A percentile compares a stretch with the other conserved stretches of the same genome.
phyloP scores from a whole-genome alignment of 2,888 invertebrate genomes.

The Amphipoea lucens region DNA sequence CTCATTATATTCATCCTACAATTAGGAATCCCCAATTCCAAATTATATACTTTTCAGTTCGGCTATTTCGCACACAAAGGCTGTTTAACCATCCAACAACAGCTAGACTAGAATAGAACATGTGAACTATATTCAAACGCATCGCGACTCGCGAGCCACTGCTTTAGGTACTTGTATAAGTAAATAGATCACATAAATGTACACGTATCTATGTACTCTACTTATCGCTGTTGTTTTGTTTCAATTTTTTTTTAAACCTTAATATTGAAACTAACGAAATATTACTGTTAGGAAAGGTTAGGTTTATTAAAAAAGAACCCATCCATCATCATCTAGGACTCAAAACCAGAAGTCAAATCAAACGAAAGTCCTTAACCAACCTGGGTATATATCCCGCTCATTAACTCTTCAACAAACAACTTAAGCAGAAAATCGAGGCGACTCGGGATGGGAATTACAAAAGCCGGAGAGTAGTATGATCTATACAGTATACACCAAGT shows the following conservation, averaged over 20 bases:
- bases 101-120: constrained; percentile 32
- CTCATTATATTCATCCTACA: background rate
- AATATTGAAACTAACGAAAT: background rate
- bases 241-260: background rate
- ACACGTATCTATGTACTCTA: constrained; percentile 1
- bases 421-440: constrained; percentile 33
- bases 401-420: constrained; percentile 25
- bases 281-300: background rate
- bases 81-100: constrained; percentile 17
- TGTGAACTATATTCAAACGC: constrained; percentile 49
- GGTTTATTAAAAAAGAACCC: background rate
- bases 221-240: background rate
- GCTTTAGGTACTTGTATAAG: constrained; percentile 21
- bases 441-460: constrained; percentile 27
- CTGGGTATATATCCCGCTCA: constrained; percentile 11
- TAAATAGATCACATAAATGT: constrained; percentile 36
- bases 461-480: constrained; percentile 26
- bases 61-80: constrained; percentile 15
- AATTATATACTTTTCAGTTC: constrained; percentile 12
- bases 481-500: constrained; percentile 24
- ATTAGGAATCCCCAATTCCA: background rate
- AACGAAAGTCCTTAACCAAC: background rate
- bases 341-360: background rate
- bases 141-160: constrained; percentile 13
- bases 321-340: background rate